phyloP scores from a whole-genome alignment of 2,888 invertebrate species.

The Dasysyrphus albostriatus region DNA sequence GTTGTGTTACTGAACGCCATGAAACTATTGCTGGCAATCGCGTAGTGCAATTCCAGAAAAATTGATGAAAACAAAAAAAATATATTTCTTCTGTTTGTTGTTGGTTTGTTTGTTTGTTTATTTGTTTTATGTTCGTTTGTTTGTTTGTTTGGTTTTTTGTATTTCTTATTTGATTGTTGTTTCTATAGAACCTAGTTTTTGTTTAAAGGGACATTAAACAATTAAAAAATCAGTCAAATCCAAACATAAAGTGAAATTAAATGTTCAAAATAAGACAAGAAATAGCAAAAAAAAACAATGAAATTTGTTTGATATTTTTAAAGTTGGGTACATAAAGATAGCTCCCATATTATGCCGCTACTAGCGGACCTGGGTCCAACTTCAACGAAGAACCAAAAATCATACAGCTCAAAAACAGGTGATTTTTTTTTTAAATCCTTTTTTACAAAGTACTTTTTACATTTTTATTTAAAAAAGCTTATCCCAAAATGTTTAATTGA shows the following conservation, averaged over 20 bases:
- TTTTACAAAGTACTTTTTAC: neutral
- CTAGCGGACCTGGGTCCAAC: neutral
- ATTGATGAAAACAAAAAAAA: constrained; percentile 3
- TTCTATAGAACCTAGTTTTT: neutral
- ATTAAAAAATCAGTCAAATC: neutral
- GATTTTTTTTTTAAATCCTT: neutral
- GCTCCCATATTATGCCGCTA: neutral
- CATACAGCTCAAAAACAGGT: neutral
- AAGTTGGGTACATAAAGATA: neutral
- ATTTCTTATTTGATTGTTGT: neutral
- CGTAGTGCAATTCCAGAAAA: constrained; percentile 46
- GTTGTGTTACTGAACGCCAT: constrained; percentile 32
- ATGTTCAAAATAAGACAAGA: too few species aligned
- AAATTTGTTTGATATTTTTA: neutral
- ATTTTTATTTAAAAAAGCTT: neutral
- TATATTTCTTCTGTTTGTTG: neutral
- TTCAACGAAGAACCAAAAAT: neutral
- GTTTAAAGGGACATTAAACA: neutral
- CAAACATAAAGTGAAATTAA: neutral
- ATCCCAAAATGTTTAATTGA: neutral
- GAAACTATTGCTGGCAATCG: constrained; percentile 52
- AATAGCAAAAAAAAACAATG: neutral
- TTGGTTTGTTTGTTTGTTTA: neutral
- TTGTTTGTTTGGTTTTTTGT: too few species aligned
- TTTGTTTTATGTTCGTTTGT: neutral